Evolutionary conservation across 2,113 vertebrate species (phyloP), one percentile per base, ranked within the genome.

Genomic region (Bubalus kerabau): DNA sequence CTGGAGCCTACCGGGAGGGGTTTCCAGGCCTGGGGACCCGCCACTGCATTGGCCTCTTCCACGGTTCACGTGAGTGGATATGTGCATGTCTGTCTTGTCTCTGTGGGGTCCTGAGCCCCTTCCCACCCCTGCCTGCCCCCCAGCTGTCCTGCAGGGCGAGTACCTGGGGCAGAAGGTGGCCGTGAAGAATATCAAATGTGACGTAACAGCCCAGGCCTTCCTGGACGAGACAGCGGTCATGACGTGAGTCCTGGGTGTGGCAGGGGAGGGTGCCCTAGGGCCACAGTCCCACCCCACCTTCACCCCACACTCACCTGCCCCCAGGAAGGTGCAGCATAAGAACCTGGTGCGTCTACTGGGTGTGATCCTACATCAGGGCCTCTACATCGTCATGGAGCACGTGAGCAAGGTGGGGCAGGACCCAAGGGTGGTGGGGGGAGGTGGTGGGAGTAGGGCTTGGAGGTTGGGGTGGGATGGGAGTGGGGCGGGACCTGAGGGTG

Each of bases 111-210:
- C 92, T 86, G 86, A 87, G 3, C 60, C 24, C 28, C 2, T 0
- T 0, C 43, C 3, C 16, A 0, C 0, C 0, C 21, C 90, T 71
- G 36, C 71, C 71, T 43, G 16, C 86, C 85, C 64, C 64, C 1
- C 97, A 99, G 99, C 99, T 0, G 99, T 99, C 50, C 99, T 99
- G 88, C 98, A 99, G 98, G 99, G 99, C 0, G 99, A 99, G 36
- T 99, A 99, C 64, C 99, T 99, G 98, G 99, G 99, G 71, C 99
- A 99, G 98, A 99, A 98, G 95, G 99, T 99, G 98, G 99, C 99
- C 0, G 99, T 99, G 92, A 99, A 99, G 99, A 99, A 99, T 97
- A 99, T 99, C 94, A 99, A 99, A 98, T 99, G 99, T 0, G 99
- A 99, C 0, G 99, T 99, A 59, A 99, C 99, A 0, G 99, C 99